Evolutionary conservation across 2,888 invertebrate species (phyloP).

Genomic region (Trissolcus brochymenae): DNA sequence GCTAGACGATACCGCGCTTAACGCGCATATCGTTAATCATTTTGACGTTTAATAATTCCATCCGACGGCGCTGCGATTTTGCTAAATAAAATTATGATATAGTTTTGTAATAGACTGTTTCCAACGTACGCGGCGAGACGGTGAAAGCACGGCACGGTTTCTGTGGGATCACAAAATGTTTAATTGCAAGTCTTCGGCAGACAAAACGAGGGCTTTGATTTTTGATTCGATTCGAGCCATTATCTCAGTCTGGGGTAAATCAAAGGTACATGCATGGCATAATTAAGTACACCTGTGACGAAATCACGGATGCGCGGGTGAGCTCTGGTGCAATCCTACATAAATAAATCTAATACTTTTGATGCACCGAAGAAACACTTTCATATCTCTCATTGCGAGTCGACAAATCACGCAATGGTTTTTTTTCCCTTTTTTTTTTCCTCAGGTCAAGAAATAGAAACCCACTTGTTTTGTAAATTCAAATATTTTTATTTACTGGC

Average conservation of each 20-base stretch:
- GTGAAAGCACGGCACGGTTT: too few relatives aligned
- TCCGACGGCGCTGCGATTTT: background rate
- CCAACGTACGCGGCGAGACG: too few relatives aligned
- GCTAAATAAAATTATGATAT: constrained; percentile 5
- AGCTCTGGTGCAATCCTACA: constrained; percentile 50
- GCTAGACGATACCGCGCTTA: constrained; percentile 18
- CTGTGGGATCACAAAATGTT: too few relatives aligned
- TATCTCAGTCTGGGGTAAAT: constrained; percentile 38
- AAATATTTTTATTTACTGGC: constrained; percentile 33
- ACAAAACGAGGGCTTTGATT: constrained; percentile 21
- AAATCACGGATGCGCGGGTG: constrained; percentile 55
- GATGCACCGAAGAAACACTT: constrained; percentile 41
- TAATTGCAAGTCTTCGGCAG: background rate
- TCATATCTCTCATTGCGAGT: constrained; percentile 43
- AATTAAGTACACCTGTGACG: constrained; percentile 51
- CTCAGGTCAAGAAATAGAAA: background rate
- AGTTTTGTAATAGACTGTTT: background rate
- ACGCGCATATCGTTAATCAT: constrained; percentile 40
- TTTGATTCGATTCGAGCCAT: constrained; percentile 36
- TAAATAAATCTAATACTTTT: constrained; percentile 57
- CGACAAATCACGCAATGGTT: constrained; percentile 28
- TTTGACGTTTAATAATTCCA: constrained; percentile 28
- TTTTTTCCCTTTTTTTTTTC: constrained; percentile 15
- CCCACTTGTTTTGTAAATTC: constrained; percentile 5
- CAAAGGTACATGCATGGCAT: constrained; percentile 38